Evolutionary conservation across 2,797 vertebrate genomes (phyloP), one percentile per base, ranked within the genome.

Genomic region (Cirrhinus mrigala): DNA sequence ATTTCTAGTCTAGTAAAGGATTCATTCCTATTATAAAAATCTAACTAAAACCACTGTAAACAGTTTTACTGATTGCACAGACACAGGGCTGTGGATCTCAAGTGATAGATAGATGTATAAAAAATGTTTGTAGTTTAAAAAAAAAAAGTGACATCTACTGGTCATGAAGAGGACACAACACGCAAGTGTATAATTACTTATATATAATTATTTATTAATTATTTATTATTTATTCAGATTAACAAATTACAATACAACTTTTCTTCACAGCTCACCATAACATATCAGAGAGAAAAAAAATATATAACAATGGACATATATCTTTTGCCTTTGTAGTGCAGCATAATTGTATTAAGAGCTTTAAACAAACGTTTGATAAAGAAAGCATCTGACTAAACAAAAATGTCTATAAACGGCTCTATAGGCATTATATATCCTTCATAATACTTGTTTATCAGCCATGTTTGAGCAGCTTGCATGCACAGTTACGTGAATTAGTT

Each of bases 81-180:
- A n/a, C 9, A 46, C 52, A 74, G 22, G 12, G 9, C 14, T 37
- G 8, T 64, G 2, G 20, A 48, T 50, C 20, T 33, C 10, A n/a
- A 2, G 15, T 14, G 11, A 50, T 46, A 64, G 60, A 37, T 9
- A 33, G 16, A 22, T 75, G 27, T 37, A 7, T 22, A 8, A 37
- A 66, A 73, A 82, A 79, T 27, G n/a, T 20, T 40, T 40, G 20
- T 20, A 46, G 9, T 77, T 81, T 82, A 15, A 85, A 81, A 73
- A 83, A 15, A 85, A 81, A 73, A 83, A 87, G 77, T 89, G 88
- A 90, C 90, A 90, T 69, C 87, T 83, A 48, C 54, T 87, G 54
- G 46, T 66, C 79, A 80, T 20, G 20, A 71, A 22, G 2, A 58
- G 79, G 2, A 50, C 52, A 76, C 24, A 80, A 73, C 11, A 54